A percentile compares a stretch with the other conserved stretches of the same genome.
phyloP scores from a whole-genome alignment of 2,888 invertebrate genomes.

The Lasioglossum pauxillum region DNA sequence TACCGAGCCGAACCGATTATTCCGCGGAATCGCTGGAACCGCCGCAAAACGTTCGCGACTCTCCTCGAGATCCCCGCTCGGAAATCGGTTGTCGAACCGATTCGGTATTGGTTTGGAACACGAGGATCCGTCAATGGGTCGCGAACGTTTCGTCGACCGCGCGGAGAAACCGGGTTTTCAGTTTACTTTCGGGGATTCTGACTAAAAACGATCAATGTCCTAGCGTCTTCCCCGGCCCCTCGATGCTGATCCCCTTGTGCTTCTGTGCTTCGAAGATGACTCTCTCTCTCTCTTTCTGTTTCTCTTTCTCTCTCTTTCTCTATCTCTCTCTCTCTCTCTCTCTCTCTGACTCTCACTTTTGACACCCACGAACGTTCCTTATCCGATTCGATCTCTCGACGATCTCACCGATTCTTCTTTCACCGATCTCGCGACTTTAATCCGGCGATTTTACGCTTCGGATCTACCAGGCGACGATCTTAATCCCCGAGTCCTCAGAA shows the following conservation, averaged over 20 bases:
- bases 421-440: not conserved
- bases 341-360: not conserved
- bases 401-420: not conserved
- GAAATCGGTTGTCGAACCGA: not conserved
- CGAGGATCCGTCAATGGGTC: constrained; percentile 21
- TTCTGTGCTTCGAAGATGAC: constrained; percentile 66
- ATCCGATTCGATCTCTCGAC: constrained; percentile 26
- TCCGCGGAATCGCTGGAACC: not conserved
- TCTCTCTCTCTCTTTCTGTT: not conserved
- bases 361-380: constrained; percentile 11
- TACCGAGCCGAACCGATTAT: constrained; percentile 25
- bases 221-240: constrained; percentile 49
- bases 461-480: not conserved
- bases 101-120: not conserved
- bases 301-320: not conserved
- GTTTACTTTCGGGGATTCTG: constrained; percentile 39
- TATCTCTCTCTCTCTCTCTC: not conserved
- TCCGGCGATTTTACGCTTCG: not conserved
- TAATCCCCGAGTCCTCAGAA: not conserved
- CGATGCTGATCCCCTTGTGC: constrained; percentile 62
- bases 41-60: not conserved
- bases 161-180: constrained; percentile 42
- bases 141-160: constrained; percentile 50
- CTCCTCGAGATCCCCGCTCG: not conserved
- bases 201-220: constrained; percentile 58